Conservation (phyloP, 2,113 vertebrate genomes). For the Scomber japonicus region DNA sequence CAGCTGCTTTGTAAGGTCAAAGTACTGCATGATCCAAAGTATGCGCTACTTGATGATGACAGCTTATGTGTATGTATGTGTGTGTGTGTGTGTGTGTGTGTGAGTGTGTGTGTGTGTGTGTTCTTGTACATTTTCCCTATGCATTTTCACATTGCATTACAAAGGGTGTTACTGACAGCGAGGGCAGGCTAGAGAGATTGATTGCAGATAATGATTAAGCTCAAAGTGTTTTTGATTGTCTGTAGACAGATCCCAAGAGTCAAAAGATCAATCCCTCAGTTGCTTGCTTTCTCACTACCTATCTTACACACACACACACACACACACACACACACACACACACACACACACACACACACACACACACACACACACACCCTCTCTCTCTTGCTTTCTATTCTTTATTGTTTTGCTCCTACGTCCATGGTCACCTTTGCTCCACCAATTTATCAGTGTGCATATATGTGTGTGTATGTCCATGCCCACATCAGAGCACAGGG, state of each 20-base stretch:
- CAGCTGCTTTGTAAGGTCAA: slow-evolving; percentile 34
- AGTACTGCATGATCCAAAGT: slow-evolving; percentile 1
- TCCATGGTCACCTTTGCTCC: slow-evolving; percentile 60
- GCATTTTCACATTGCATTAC: slow-evolving; percentile 49
- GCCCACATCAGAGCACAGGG: slow-evolving; percentile 14
- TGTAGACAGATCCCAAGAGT: slow-evolving; percentile 73
- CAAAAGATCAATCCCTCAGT: slow-evolving; percentile 74
- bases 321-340: slow-evolving; percentile 8
- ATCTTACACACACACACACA: slow-evolving; percentile 12
- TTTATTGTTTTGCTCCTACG: slow-evolving; percentile 28
- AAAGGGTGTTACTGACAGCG: slow-evolving; percentile 52
- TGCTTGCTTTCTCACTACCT: slow-evolving; percentile 54
- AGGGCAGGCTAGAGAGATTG: slow-evolving; percentile 71
- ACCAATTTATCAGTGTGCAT: slow-evolving; percentile 24
- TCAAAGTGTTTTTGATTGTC: slow-evolving; percentile 82
- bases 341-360: slow-evolving; percentile 36
- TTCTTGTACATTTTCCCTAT: not conserved
- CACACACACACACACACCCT: slow-evolving; percentile 10
- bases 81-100: slow-evolving; percentile 7
- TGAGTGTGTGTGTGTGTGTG: slow-evolving; percentile 3
- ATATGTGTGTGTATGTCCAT: slow-evolving; percentile 12
- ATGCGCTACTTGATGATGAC: slow-evolving; percentile 16
- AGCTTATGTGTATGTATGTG: slow-evolving; percentile 4
- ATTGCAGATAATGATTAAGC: slow-evolving; percentile 80
- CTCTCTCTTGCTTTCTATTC: not conserved